phyloP scores from a whole-genome alignment of 2,888 invertebrate species.

The Nomada ruficornis region DNA sequence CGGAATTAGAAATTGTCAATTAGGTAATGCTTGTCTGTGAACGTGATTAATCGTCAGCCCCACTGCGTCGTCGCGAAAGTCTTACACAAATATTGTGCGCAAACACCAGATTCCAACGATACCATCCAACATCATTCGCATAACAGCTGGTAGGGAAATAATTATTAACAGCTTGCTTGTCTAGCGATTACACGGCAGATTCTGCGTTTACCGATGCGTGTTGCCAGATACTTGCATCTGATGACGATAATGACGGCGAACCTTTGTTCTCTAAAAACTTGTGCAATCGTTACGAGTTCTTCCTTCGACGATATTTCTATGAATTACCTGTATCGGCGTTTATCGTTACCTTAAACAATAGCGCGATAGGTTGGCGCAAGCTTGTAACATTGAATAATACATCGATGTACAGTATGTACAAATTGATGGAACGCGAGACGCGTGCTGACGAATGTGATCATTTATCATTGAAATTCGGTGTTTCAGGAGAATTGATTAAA shows the following conservation, averaged over 20 bases:
- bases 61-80: too few species aligned
- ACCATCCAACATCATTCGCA: conserved; percentile 11
- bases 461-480: background rate
- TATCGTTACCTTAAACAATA: background rate
- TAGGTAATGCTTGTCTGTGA: too few species aligned
- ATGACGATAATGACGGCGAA: background rate
- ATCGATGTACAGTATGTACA: background rate
- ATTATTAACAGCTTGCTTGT: conserved; percentile 13
- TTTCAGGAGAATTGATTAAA: background rate
- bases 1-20: too few species aligned
- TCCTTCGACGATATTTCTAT: background rate
- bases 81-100: background rate
- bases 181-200: conserved; percentile 30
- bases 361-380: background rate
- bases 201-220: conserved; percentile 29
- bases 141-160: conserved; percentile 42
- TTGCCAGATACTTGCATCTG: conserved; percentile 4
- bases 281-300: conserved; percentile 17
- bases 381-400: background rate
- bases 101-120: conserved; percentile 40
- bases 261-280: conserved; percentile 29
- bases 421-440: background rate
- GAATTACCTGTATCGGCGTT: background rate
- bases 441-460: background rate
- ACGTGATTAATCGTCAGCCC: too few species aligned